Base-by-base conservation (phyloP, 1,140 invertebrate genomes). In the Pogonognathellus flavescens region DNA sequence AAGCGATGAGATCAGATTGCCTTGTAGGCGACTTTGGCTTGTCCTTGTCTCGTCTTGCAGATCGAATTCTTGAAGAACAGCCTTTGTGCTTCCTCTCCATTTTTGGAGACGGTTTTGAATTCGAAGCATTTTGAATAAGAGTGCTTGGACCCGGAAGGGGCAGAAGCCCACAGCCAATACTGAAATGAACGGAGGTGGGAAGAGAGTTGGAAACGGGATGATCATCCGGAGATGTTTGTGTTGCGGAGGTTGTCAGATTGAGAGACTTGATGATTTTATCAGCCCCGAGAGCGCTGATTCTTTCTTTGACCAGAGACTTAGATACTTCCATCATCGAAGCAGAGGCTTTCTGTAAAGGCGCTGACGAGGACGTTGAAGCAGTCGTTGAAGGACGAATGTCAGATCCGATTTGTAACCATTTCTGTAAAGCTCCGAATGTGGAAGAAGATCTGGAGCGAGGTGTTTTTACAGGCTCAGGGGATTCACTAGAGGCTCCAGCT, bases 391-490 rank as follows among this genome's bases (percentile, higher is more conserved):
- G 49, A 3, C 72, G 41, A 50, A 49, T 41, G 3, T 84, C 66
- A 9, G 87, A 82, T 10, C 88, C 86, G 9, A 88, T 80, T 60
- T 86, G 88, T 0, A 95, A 91, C 94, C 94, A 95, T 86, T 95
- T 95, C 83, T 94, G 94, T 13, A 94, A 88, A 16, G 93, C 93
- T 86, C 93, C 93, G 86, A 94, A 92, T n/a, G 86, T 87, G 4
- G 86, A 87, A 8, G 88, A 86, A 25, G 80, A 81, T 18, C 80
- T 25, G 50, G 80, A 81, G 18, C 80, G 50, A 20, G 80, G 50
- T 55, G 80, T 41, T 22, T 81, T 81, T 0, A 25, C 80, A 41
- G 3, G 16, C 11, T 53, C 80, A 4, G 50, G 50, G n/a, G 22
- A 41, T 41, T 81, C 80, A 22, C 10, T 16, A 3, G 31, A 41